Evolutionary conservation across 2,113 vertebrate genomes (phyloP).

Genomic region (Corapipo altera): DNA sequence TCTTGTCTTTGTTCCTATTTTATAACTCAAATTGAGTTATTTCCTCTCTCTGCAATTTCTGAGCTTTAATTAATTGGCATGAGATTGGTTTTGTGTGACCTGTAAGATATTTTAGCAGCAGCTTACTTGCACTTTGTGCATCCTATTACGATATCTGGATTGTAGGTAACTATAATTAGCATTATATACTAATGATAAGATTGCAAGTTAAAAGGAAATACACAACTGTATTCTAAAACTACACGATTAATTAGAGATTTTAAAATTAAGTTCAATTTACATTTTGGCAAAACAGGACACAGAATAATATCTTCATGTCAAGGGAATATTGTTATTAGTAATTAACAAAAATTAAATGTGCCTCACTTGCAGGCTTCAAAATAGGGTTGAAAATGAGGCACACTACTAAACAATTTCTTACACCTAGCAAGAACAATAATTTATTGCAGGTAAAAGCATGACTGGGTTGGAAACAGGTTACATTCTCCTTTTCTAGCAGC

Average conservation of each 20-base stretch:
- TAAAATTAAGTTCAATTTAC: neutral
- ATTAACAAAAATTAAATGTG: constrained; percentile 5
- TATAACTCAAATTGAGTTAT: constrained; percentile 12
- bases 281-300: neutral
- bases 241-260: neutral
- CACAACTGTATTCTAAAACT: neutral
- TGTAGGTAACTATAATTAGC: constrained; percentile 10
- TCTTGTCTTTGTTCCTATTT: constrained; percentile 2
- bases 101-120: neutral
- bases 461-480: neutral
- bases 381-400: neutral
- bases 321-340: neutral
- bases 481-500: neutral
- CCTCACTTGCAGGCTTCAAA: neutral
- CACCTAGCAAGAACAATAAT: neutral
- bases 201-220: neutral
- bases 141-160: constrained; percentile 11
- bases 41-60: constrained; percentile 1
- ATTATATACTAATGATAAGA: neutral
- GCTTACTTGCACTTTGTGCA: neutral
- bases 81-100: neutral
- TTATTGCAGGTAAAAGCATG: neutral
- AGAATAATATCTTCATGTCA: neutral
- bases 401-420: neutral
- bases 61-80: constrained; percentile 12